A percentile compares a stretch with the other conserved stretches of the same genome.
Conservation (phyloP, 2,113 vertebrate genomes). For the Dasyurus viverrinus region DNA sequence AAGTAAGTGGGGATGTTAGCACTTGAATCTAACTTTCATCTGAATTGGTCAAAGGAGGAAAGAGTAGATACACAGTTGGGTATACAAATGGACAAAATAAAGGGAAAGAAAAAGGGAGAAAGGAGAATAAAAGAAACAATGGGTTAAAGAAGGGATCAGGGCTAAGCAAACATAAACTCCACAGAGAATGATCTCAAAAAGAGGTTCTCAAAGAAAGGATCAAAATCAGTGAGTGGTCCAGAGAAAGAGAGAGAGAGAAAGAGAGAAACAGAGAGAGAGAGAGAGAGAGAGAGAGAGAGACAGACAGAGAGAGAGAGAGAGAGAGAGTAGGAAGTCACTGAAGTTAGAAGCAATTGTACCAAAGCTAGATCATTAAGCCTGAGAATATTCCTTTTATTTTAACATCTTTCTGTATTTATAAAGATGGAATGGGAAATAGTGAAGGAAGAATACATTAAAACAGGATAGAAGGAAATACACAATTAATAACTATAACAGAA, state of each 20-base stretch:
- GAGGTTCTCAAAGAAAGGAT: neutral
- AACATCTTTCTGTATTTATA: neutral
- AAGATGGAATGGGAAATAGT: neutral
- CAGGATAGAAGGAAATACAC: neutral
- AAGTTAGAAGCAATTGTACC: neutral
- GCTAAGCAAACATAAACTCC: neutral
- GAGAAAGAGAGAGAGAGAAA: too few relatives aligned
- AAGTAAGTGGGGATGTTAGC: neutral
- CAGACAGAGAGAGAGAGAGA: neutral
- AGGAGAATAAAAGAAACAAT: neutral
- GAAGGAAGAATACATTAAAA: neutral
- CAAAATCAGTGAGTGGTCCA: neutral
- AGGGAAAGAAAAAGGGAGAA: neutral
- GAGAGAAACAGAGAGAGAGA: too few relatives aligned
- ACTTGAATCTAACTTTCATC: neutral
- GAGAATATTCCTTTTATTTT: neutral
- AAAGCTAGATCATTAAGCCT: neutral
- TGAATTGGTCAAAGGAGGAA: neutral
- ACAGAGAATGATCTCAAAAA: neutral
- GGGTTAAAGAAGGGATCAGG: neutral
- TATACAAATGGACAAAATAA: neutral
- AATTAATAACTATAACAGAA: neutral
- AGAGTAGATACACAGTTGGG: neutral
- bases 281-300: too few relatives aligned
- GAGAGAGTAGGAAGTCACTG: neutral